Evolutionary conservation across 37 sponge, comb jelly and placozoan genomes (phyloP).

Genomic region (Diacarnus erythraeanus): DNA sequence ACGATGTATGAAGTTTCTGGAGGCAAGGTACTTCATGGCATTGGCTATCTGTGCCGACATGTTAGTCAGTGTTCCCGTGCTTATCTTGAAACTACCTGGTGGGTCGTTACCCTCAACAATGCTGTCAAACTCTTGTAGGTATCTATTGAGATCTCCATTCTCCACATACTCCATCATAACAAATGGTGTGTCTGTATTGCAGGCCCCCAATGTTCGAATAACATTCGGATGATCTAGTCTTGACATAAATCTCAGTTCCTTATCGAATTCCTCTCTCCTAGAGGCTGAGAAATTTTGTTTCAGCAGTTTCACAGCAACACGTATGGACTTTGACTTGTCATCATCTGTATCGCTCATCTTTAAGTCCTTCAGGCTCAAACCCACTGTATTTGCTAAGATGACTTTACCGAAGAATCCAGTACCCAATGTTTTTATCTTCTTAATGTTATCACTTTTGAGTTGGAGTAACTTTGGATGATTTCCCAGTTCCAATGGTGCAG

Average conservation of each 20-base stretch:
- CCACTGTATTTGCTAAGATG: slow-evolving; percentile 44
- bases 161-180: slow-evolving; percentile 76
- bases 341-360: slow-evolving; percentile 14
- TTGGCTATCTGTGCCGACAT: slow-evolving; percentile 70
- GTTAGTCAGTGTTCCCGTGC: slow-evolving; percentile 30
- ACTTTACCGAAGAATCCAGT: slow-evolving; percentile 67
- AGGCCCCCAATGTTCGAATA: slow-evolving; percentile 66
- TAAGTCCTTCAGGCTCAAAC: slow-evolving; percentile 50
- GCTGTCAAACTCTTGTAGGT: slow-evolving; percentile 32
- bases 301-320: slow-evolving; percentile 65
- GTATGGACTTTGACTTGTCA: slow-evolving; percentile 17
- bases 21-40: slow-evolving; percentile 79
- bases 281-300: neutral
- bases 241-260: slow-evolving; percentile 79
- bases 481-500: slow-evolving; percentile 2
- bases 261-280: slow-evolving; percentile 38
- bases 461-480: neutral
- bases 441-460: slow-evolving; percentile 25
- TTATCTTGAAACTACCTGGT: neutral
- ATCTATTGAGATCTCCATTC: slow-evolving; percentile 71
- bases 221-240: slow-evolving; percentile 73
- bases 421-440: slow-evolving; percentile 38
- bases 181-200: slow-evolving; percentile 30
- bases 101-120: neutral
- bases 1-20: slow-evolving; percentile 63